A percentile compares a stretch with the other conserved stretches of the same genome.
These are phyloP conservation scores for Noturus placidus DNA, from an alignment of 2,113 vertebrate genomes.

Conservation along the genomic window DNA sequence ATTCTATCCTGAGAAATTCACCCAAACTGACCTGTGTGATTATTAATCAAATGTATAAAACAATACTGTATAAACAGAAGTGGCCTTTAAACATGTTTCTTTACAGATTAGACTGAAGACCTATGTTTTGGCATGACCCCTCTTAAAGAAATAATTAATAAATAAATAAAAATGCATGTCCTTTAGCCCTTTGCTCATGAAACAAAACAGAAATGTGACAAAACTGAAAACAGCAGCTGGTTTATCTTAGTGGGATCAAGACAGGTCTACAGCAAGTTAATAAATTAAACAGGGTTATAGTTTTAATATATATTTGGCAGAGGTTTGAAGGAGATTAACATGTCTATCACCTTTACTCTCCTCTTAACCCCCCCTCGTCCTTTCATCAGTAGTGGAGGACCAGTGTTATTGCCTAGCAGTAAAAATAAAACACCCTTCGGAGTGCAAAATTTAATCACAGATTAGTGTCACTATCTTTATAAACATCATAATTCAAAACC, in stretches of 20 bases:
- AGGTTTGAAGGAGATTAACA: not conserved
- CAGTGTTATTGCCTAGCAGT: slow-evolving; percentile 47
- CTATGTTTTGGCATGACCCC: not conserved
- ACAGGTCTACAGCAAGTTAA: slow-evolving; percentile 34
- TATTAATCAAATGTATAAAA: not conserved
- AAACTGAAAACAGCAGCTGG: slow-evolving; percentile 43
- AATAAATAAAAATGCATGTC: slow-evolving; percentile 63
- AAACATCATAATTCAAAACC: slow-evolving; percentile 5
- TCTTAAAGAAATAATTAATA: slow-evolving; percentile 18
- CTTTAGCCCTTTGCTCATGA: slow-evolving; percentile 73
- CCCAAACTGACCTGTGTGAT: not conserved
- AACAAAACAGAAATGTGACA: slow-evolving; percentile 18
- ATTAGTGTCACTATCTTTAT: slow-evolving; percentile 26
- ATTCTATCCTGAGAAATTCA: not conserved
- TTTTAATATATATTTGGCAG: slow-evolving; percentile 41
- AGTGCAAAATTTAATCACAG: slow-evolving; percentile 50
- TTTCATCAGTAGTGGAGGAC: slow-evolving; percentile 45
- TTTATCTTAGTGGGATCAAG: slow-evolving; percentile 31
- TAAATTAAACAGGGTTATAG: slow-evolving; percentile 50
- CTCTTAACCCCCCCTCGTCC: slow-evolving; percentile 1
- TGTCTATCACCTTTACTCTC: slow-evolving; percentile 6
- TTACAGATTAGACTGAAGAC: slow-evolving; percentile 3
- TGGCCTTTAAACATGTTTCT: not conserved
- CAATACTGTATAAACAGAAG: not conserved
- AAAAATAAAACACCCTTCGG: slow-evolving; percentile 21